Base-by-base conservation (phyloP, 2,888 invertebrate genomes). In the Tipula unca region DNA sequence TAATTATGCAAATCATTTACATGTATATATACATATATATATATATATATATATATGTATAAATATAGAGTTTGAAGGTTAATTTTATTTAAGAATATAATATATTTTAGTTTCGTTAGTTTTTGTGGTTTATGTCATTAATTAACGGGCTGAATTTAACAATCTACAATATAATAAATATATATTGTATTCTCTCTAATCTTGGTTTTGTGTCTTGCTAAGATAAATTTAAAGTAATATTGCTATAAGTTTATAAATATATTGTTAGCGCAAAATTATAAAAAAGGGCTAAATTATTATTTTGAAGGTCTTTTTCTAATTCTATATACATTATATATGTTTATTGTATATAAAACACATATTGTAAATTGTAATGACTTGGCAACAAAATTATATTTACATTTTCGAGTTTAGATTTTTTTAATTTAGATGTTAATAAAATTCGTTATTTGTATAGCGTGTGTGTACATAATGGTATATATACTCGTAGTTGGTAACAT, bases 51-150 rank as follows among this genome's bases (percentile, higher is more conserved):
- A n/a, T n/a, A n/a, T n/a, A n/a, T n/a, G n/a, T n/a, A n/a, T n/a
- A n/a, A n/a, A n/a, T n/a, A n/a, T n/a, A 25, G 69, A 69, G 69
- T 69, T 69, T 69, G 69, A 69, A 69, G 69, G 69, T 69, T 69
- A 69, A 69, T 69, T 69, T 69, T 25, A 69, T 69, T 69, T 25
- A 69, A 69, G 25, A 17, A 48, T 48, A 17, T 39, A 32, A 6
- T 32, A n/a, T n/a, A n/a, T 32, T 39, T 69, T 69, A 25, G 69
- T 69, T 69, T n/a, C n/a, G n/a, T n/a, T n/a, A 17, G 69, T 25
- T 69, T 69, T 25, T 69, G 69, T 69, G 69, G 69, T 69, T 69
- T 69, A 25, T 25, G 69, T 69, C 69, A 69, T 69, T 69, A 69
- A 69, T 69, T 69, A 69, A 69, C 69, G 69, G 25, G 69, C 2